phyloP scores from a whole-genome alignment of 2,888 invertebrate genomes.

The Pyrrhopygopsis socrates region DNA sequence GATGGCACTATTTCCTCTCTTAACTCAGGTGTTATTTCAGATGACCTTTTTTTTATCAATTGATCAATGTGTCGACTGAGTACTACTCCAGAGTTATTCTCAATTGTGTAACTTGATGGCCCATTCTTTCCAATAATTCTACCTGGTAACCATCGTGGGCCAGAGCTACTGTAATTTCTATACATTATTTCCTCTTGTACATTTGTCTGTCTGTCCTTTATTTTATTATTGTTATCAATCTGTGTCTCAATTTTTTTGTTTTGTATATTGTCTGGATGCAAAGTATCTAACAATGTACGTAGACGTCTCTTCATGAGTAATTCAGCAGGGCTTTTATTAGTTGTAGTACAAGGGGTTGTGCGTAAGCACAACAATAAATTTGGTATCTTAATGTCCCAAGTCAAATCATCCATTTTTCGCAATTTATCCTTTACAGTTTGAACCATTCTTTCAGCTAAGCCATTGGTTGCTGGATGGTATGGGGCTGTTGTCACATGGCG shows the following conservation, averaged over 20 bases:
- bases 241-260: not conserved
- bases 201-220: slow-evolving; percentile 35
- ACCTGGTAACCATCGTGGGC: slow-evolving; percentile 26
- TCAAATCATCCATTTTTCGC: slow-evolving; percentile 44
- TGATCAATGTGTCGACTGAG: slow-evolving; percentile 52
- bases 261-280: slow-evolving; percentile 39
- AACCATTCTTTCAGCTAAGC: slow-evolving; percentile 66
- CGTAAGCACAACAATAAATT: slow-evolving; percentile 37
- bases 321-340: slow-evolving; percentile 61
- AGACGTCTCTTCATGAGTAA: slow-evolving; percentile 62
- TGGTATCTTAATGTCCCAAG: slow-evolving; percentile 62
- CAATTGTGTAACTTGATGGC: slow-evolving; percentile 39
- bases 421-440: slow-evolving; percentile 76
- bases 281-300: slow-evolving; percentile 51
- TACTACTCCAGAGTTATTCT: slow-evolving; percentile 10
- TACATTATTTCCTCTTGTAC: slow-evolving; percentile 38
- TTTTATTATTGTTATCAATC: slow-evolving; percentile 26
- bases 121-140: slow-evolving; percentile 29
- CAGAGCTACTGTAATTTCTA: slow-evolving; percentile 17
- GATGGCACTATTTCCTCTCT: slow-evolving; percentile 5
- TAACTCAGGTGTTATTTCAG: not conserved
- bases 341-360: slow-evolving; percentile 49
- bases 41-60: slow-evolving; percentile 14
- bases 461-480: slow-evolving; percentile 74
- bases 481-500: slow-evolving; percentile 58